Conservation (phyloP, 2,797 vertebrate species). For the Dallia pectoralis region DNA sequence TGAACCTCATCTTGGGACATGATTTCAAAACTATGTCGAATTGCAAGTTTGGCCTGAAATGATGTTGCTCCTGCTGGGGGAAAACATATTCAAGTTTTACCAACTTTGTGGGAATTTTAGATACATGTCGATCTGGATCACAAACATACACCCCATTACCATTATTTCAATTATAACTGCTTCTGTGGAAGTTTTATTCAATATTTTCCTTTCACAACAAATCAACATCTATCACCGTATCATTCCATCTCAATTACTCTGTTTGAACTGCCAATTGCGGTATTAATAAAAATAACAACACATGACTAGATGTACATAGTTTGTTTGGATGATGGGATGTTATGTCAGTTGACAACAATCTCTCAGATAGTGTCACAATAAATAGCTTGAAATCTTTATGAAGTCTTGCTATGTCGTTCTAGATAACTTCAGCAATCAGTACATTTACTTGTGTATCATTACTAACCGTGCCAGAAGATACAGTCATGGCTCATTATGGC, state of each 20-base stretch:
- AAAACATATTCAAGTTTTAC: too few relatives aligned
- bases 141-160: neutral
- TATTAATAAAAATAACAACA: neutral
- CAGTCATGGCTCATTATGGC: neutral
- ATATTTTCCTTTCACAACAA: constrained; percentile 2
- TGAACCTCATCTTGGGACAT: too few relatives aligned
- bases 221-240: constrained; percentile 17
- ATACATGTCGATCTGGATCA: neutral
- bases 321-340: neutral
- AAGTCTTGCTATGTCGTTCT: neutral
- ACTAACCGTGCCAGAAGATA: neutral
- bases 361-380: too few relatives aligned
- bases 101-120: too few relatives aligned
- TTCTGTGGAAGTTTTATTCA: neutral
- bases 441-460: neutral
- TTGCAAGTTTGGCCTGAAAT: too few relatives aligned
- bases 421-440: neutral
- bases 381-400: neutral
- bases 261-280: neutral
- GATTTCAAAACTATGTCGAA: too few relatives aligned
- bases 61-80: too few relatives aligned
- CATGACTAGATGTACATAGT: constrained; percentile 4
- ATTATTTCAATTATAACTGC: neutral
- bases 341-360: constrained; percentile 10
- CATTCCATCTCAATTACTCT: constrained; percentile 11